A percentile compares a stretch with the other conserved stretches of the same genome.
Conservation (phyloP, 2,888 invertebrate genomes). For the Lepidocyrtoides sp. region DNA sequence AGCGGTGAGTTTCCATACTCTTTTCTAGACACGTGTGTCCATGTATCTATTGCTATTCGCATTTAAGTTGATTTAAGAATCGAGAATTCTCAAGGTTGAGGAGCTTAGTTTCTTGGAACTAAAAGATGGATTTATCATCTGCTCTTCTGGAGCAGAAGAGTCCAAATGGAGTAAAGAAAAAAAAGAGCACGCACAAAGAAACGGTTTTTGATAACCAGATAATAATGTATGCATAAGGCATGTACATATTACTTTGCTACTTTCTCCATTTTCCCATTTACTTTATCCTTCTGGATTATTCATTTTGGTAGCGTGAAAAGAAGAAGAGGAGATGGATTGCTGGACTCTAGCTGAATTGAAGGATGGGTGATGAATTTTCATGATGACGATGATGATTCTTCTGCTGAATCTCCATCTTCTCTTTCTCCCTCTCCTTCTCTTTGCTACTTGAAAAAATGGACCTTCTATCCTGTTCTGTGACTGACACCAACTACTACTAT, state of each 20-base stretch:
- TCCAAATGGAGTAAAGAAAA: too few species aligned
- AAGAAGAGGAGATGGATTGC: constrained; percentile 23
- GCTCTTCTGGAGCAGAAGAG: too few species aligned
- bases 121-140: too few species aligned
- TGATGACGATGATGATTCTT: constrained; percentile 11
- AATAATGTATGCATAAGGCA: too few species aligned
- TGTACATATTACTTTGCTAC: not conserved
- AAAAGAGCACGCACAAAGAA: not conserved
- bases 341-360: not conserved
- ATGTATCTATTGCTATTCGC: too few species aligned
- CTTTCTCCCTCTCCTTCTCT: too few species aligned
- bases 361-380: constrained; percentile 33
- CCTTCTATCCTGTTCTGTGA: not conserved
- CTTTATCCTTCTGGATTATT: constrained; percentile 4
- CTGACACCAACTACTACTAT: not conserved
- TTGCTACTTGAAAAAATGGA: constrained; percentile 13
- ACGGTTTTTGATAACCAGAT: not conserved
- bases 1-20: too few species aligned
- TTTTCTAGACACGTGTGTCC: too few species aligned
- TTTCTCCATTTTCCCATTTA: not conserved
- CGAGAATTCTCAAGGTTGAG: too few species aligned
- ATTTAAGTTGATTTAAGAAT: too few species aligned
- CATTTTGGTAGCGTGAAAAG: constrained; percentile 16
- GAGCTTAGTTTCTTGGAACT: too few species aligned
- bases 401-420: not conserved